Conservation (phyloP, 2,113 vertebrate species). For the Xenopus laevis region DNA sequence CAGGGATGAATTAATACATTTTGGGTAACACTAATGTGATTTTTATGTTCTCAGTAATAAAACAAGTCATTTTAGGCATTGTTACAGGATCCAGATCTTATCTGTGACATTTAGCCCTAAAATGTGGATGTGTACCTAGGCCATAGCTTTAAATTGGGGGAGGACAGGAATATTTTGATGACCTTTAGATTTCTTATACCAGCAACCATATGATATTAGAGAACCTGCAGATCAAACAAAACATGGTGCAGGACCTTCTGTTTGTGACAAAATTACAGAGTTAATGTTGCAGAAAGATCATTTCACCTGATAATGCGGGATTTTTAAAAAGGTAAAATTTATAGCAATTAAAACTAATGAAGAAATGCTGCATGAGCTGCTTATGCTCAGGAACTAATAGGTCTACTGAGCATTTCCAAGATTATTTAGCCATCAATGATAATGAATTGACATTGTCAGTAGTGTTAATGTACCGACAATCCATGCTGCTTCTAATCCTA, state of each 20-base stretch:
- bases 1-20: too few species aligned
- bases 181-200: too few species aligned
- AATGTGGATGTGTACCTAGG: too few species aligned
- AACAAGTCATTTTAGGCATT: too few species aligned
- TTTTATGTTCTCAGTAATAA: too few species aligned
- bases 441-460: conserved; percentile 75
- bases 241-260: conserved; percentile 67
- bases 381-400: conserved; percentile 77
- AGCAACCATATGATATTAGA: conserved; percentile 54
- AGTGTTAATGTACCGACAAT: conserved; percentile 61
- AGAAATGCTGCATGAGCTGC: conserved; percentile 76
- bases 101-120: too few species aligned
- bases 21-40: too few species aligned
- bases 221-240: conserved; percentile 64
- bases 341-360: conserved; percentile 80
- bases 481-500: conserved; percentile 52
- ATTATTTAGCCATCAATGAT: conserved; percentile 75
- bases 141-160: too few species aligned
- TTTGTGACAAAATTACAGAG: conserved; percentile 74
- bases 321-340: conserved; percentile 78
- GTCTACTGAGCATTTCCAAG: conserved; percentile 72
- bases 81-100: too few species aligned
- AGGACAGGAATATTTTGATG: too few species aligned
- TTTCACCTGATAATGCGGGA: conserved; percentile 73
- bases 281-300: conserved; percentile 79